Conservation (phyloP, 1,140 invertebrate species). For the Thaumatotibia leucotreta region DNA sequence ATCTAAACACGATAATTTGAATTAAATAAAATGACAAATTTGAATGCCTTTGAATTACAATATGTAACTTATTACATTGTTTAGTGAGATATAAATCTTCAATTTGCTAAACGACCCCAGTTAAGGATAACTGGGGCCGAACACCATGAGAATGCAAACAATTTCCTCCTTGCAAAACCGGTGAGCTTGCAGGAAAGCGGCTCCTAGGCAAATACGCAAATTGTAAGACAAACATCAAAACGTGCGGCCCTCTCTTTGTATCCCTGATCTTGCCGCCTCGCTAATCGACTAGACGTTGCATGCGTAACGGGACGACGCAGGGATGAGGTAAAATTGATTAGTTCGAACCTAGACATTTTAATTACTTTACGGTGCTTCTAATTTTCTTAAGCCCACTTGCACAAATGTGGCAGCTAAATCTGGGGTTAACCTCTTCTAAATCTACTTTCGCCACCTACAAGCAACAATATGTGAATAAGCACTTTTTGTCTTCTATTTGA, state of each 20-base stretch:
- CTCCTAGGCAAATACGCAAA: conserved; percentile 62
- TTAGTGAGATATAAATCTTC: background rate
- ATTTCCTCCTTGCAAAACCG: conserved; percentile 29
- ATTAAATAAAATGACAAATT: too few relatives aligned
- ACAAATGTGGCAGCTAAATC: too few relatives aligned
- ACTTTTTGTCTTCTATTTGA: too few relatives aligned
- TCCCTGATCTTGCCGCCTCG: conserved; percentile 34
- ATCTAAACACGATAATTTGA: too few relatives aligned
- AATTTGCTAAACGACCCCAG: background rate
- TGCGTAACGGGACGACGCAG: conserved; percentile 7
- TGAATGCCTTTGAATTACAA: too few relatives aligned
- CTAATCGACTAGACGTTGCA: conserved; percentile 6
- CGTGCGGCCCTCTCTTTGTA: conserved; percentile 39
- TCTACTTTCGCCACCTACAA: too few relatives aligned
- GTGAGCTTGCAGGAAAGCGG: conserved; percentile 43
- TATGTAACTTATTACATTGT: background rate
- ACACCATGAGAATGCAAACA: conserved; percentile 23
- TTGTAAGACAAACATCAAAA: conserved; percentile 63
- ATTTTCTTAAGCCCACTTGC: too few relatives aligned
- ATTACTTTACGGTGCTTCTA: too few relatives aligned
- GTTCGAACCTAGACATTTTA: too few relatives aligned
- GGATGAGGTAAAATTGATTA: background rate
- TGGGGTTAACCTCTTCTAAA: too few relatives aligned
- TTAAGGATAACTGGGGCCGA: background rate
- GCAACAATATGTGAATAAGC: too few relatives aligned